Evolutionary conservation across 2,888 invertebrate genomes (phyloP).

Genomic region (Cataglyphis altisquamis): DNA sequence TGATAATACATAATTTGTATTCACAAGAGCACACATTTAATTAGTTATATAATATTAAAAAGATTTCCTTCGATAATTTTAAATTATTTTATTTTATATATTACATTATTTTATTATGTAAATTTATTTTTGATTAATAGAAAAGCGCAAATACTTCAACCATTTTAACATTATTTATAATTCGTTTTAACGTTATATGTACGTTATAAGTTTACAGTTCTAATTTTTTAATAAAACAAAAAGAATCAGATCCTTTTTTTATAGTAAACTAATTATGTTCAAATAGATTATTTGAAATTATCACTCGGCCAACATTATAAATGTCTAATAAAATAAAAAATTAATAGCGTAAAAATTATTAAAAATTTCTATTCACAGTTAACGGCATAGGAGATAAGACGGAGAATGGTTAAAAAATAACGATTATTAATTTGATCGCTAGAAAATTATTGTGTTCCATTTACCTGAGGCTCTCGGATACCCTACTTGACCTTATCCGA

Average conservation of each 20-base stretch:
- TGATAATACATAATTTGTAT: slow-evolving; percentile 25
- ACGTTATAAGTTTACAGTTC: background rate
- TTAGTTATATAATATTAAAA: slow-evolving; percentile 26
- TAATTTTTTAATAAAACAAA: background rate
- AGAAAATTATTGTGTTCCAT: slow-evolving; percentile 21
- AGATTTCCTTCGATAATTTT: slow-evolving; percentile 8
- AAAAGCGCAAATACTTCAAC: background rate
- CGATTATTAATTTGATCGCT: slow-evolving; percentile 18
- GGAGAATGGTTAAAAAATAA: background rate
- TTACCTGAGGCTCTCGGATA: slow-evolving; percentile 6
- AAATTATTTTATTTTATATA: background rate
- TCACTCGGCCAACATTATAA: background rate
- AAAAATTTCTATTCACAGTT: background rate
- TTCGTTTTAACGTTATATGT: background rate
- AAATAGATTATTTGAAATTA: background rate
- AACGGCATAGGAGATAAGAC: background rate
- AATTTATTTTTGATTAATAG: background rate
- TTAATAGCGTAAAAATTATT: background rate
- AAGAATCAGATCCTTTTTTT: background rate
- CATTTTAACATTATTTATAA: background rate
- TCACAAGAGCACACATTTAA: slow-evolving; percentile 5
- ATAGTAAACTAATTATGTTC: background rate
- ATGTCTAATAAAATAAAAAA: background rate
- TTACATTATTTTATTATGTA: background rate
- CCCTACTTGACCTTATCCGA: slow-evolving; percentile 14